phyloP scores from a whole-genome alignment of 1,140 invertebrate species.

The Zaprionus capensis region DNA sequence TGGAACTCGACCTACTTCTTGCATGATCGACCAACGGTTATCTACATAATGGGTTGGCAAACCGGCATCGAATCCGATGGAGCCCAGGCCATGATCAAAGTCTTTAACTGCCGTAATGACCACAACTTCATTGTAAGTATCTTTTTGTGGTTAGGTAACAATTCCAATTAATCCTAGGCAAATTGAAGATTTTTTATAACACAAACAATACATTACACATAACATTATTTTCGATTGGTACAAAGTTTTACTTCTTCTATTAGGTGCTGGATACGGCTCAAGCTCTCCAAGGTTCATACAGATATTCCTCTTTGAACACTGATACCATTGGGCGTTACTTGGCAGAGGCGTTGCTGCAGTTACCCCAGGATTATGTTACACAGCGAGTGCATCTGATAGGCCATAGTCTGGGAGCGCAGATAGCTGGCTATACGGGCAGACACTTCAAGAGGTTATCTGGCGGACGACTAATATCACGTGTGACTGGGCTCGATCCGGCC shows the following conservation, averaged over 20 bases:
- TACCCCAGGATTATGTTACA: conserved; percentile 45
- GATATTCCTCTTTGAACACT: conserved; percentile 68
- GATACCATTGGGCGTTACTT: conserved; percentile 57
- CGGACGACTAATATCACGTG: conserved; percentile 72
- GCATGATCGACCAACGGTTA: conserved; percentile 15
- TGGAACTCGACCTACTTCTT: conserved; percentile 30
- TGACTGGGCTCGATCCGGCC: conserved; percentile 90
- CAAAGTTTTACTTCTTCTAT: no score
- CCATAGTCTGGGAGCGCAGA: conserved; percentile 85
- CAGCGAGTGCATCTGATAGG: conserved; percentile 68
- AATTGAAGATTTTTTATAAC: no score
- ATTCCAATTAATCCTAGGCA: no score
- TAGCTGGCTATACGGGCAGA: conserved; percentile 85
- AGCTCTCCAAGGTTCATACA: conserved; percentile 64
- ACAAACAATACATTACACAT: no score
- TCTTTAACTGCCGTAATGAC: conserved; percentile 49
- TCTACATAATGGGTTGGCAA: conserved; percentile 53
- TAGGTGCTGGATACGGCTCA: conserved; percentile 57
- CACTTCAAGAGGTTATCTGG: conserved; percentile 59
- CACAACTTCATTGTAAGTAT: conserved; percentile 57
- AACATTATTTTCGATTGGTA: no score
- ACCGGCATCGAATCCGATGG: conserved; percentile 8
- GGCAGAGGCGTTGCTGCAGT: conserved; percentile 49
- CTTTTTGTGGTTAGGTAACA: background rate
- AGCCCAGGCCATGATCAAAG: conserved; percentile 34